Evolutionary conservation across 2,113 vertebrate genomes (phyloP), one percentile per base, ranked within the genome.

Genomic region (Pseudorhombus dupliciocellatus): DNA sequence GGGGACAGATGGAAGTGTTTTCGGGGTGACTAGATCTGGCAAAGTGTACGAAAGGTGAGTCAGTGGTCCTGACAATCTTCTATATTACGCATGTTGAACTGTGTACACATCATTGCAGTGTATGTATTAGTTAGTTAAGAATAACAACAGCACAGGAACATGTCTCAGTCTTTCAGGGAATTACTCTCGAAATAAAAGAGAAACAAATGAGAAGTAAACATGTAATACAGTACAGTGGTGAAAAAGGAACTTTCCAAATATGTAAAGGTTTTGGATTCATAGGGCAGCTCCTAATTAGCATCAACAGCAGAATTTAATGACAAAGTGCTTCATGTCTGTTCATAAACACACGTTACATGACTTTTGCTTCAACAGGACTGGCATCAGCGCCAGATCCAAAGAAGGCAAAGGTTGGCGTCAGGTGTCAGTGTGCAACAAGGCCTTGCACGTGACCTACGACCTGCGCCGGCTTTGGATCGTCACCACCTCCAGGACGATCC

Each of bases 1-100:
- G 12, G 70, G 26, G 14, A 57, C 56, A 16, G 70, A 85, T 18
- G 86, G 88, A 42, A 55, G 0, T 0, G 64, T 84, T 4, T 85
- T 70, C 63, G 81, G 37, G 16, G 42, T 86, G 15, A 9, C 0
- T 7, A 8, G 0, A 20, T 0, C 0, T 0, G 79, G 86, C 4
- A 0, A 14, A 0, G 20, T 89, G 48, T 66, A 9, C 21, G n/a
- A 83, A 57, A 88, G 86, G 80, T 84, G 64, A 64, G 44, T 5
- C 50, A 15, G 25, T 14, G 18, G 4, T 48, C 15, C 20, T 20
- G 24, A n/a, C 14, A 14, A 11, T 21, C 51, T 57, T 14, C 8
- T 40, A 46, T 37, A 37, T 37, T 37, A 37, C 34, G 12, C 4
- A 37, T 44, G 34, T 61, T 26, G 5, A 12, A 42, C 34, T 60